These are phyloP conservation scores for Muscina levida DNA, from an alignment of 2,888 invertebrate genomes.

Conservation along the genomic window DNA sequence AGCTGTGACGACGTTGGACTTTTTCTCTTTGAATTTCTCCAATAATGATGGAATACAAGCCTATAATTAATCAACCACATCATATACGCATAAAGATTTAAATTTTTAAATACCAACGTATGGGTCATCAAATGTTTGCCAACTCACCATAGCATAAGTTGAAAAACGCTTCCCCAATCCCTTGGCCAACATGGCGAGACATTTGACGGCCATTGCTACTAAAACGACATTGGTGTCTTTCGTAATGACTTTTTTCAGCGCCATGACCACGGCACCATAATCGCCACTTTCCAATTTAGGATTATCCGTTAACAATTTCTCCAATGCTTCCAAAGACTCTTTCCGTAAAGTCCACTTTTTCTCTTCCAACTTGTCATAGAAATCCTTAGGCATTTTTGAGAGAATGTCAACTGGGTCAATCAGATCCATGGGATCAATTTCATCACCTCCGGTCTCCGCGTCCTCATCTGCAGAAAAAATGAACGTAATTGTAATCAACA, in stretches of 20 bases:
- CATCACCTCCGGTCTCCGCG: constrained; percentile 81
- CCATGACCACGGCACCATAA: constrained; percentile 92
- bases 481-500: too few relatives aligned
- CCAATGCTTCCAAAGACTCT: constrained; percentile 92
- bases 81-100: neutral
- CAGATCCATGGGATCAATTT: constrained; percentile 94
- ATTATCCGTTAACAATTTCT: constrained; percentile 86
- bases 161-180: constrained; percentile 94
- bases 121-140: neutral
- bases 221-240: constrained; percentile 98
- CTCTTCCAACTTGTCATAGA: constrained; percentile 95
- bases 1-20: constrained; percentile 91
- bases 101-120: constrained; percentile 18
- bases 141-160: constrained; percentile 85
- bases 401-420: constrained; percentile 96
- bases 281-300: constrained; percentile 95
- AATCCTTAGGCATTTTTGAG: constrained; percentile 95
- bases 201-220: constrained; percentile 92
- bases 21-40: constrained; percentile 99
- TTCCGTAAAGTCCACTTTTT: constrained; percentile 99
- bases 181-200: constrained; percentile 89
- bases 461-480: constrained; percentile 78
- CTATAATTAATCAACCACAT: constrained; percentile 63
- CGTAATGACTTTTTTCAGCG: constrained; percentile 92
- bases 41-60: constrained; percentile 89